Percentiles rank a stretch among this genome's conserved stretches.
These are phyloP conservation scores for Cavia aperea DNA, from an alignment of 2,113 vertebrate genomes.

Conservation along the genomic window DNA sequence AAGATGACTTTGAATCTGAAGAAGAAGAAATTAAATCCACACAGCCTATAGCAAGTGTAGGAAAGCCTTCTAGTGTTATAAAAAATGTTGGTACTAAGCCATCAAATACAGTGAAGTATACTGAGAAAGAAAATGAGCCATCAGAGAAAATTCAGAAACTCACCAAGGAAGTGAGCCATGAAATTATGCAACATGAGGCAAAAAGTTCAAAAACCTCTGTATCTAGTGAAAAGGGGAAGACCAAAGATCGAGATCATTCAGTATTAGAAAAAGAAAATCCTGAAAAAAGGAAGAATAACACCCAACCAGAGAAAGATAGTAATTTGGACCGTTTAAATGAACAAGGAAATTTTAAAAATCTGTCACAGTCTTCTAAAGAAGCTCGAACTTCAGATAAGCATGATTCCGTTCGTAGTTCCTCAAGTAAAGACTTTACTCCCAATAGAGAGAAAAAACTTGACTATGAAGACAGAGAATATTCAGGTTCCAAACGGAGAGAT, in stretches of 20 bases:
- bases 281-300: conserved; percentile 73
- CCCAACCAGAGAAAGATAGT: conserved; percentile 75
- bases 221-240: conserved; percentile 73
- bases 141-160: conserved; percentile 74
- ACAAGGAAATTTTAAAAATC: conserved; percentile 73
- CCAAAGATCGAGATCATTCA: conserved; percentile 79
- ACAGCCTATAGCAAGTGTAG: conserved; percentile 61
- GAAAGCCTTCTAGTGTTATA: conserved; percentile 74
- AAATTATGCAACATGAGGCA: conserved; percentile 72
- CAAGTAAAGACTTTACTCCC: conserved; percentile 77
- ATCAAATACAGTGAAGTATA: conserved; percentile 68
- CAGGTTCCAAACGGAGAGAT: conserved; percentile 79
- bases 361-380: conserved; percentile 78
- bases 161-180: conserved; percentile 71
- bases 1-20: conserved; percentile 86
- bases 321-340: conserved; percentile 75
- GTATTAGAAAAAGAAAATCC: conserved; percentile 72
- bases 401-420: conserved; percentile 70
- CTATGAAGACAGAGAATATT: conserved; percentile 76
- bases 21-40: conserved; percentile 83
- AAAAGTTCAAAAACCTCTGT: conserved; percentile 71
- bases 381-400: conserved; percentile 78
- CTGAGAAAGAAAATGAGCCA: conserved; percentile 75
- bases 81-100: conserved; percentile 74
- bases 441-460: conserved; percentile 79